A percentile compares a stretch with the other conserved stretches of the same genome.
Evolutionary conservation across 2,888 invertebrate genomes (phyloP).

Genomic region (Lochmaea capreae): DNA sequence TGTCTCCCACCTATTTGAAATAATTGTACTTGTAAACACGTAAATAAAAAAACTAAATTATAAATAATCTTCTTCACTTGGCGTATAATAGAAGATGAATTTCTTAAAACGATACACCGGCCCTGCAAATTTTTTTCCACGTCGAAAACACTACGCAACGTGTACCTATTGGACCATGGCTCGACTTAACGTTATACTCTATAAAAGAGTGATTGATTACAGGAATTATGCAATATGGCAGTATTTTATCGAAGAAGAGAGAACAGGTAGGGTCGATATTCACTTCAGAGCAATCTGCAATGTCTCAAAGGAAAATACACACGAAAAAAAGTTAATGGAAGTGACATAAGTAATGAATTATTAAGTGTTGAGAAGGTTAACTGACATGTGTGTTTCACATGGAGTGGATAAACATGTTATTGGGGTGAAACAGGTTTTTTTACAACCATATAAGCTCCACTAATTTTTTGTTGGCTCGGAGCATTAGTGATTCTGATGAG

Average conservation of each 20-base stretch:
- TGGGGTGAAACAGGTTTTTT: not conserved
- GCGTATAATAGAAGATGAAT: not conserved
- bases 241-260: slow-evolving; percentile 35
- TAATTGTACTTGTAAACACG: too few relatives aligned
- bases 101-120: not conserved
- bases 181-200: slow-evolving; percentile 33
- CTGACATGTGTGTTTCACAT: slow-evolving; percentile 13
- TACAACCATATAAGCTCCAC: not conserved
- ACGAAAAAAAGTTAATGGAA: slow-evolving; percentile 24
- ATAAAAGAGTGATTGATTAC: slow-evolving; percentile 50
- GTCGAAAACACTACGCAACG: slow-evolving; percentile 44
- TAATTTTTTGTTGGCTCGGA: not conserved
- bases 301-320: slow-evolving; percentile 24
- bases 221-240: slow-evolving; percentile 42
- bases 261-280: slow-evolving; percentile 38
- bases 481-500: not conserved
- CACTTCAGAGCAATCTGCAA: slow-evolving; percentile 26
- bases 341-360: slow-evolving; percentile 31
- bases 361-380: slow-evolving; percentile 10
- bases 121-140: slow-evolving; percentile 43
- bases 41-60: too few relatives aligned
- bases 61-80: too few relatives aligned
- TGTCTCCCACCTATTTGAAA: too few relatives aligned
- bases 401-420: not conserved
- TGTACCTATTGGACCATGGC: slow-evolving; percentile 43